These are phyloP conservation scores for Zaprionus nigranus DNA, from an alignment of 1,140 invertebrate species.

Conservation along the genomic window DNA sequence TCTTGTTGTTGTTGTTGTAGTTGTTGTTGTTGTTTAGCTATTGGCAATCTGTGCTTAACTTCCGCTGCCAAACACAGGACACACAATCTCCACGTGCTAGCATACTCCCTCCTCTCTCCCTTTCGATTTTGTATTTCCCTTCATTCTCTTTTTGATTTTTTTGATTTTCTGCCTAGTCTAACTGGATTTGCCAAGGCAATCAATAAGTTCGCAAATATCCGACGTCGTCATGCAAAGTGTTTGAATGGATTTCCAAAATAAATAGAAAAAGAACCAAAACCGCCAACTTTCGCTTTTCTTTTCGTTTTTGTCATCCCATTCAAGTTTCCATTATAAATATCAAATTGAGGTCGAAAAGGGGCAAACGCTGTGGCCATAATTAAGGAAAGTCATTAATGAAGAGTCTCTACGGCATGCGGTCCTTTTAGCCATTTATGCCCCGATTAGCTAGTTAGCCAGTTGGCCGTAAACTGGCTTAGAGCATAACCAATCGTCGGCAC, in stretches of 20 bases:
- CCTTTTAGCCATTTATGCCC: constrained; percentile 1
- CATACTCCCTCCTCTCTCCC: constrained; percentile 2
- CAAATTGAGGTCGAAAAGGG: constrained; percentile 44
- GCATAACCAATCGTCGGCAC: constrained; percentile 29
- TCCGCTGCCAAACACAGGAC: constrained; percentile 55
- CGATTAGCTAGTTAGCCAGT: constrained; percentile 17
- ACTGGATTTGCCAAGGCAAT: constrained; percentile 59
- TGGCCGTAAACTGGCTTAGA: constrained; percentile 12
- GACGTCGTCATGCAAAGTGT: constrained; percentile 54
- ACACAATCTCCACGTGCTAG: constrained; percentile 32
- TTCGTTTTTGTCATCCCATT: constrained; percentile 5
- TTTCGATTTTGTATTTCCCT: constrained; percentile 9
- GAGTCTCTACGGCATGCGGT: constrained; percentile 1
- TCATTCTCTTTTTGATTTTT: constrained; percentile 34
- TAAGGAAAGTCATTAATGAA: constrained; percentile 43
- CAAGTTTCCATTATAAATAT: constrained; percentile 29
- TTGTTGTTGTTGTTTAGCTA: constrained; percentile 46
- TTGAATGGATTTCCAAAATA: constrained; percentile 62
- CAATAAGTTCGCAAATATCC: constrained; percentile 72
- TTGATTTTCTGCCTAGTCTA: constrained; percentile 19
- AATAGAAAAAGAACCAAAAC: constrained; percentile 2
- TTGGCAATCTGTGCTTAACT: constrained; percentile 75
- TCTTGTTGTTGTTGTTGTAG: no score
- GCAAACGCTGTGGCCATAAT: constrained; percentile 27
- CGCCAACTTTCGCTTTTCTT: constrained; percentile 35